Conservation (phyloP, 2,888 invertebrate species). For the Chaitophorus viminalis region DNA sequence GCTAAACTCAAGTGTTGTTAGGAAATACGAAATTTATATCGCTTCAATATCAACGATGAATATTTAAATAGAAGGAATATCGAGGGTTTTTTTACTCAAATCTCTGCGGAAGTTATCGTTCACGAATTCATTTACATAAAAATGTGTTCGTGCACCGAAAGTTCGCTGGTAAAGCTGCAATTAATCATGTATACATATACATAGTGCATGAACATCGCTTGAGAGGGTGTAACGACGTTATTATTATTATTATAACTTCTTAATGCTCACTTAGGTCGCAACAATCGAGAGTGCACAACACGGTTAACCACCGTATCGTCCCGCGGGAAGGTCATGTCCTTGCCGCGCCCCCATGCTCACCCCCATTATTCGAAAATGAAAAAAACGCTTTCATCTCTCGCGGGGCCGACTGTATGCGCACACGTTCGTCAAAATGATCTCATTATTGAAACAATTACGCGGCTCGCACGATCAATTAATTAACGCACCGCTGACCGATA, state of each 20-base stretch:
- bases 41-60: no score
- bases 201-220: background rate
- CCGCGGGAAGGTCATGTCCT: conserved; percentile 35
- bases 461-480: background rate
- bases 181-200: no score
- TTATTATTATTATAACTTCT: conserved; percentile 5
- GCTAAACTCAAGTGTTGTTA: background rate
- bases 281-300: conserved; percentile 22
- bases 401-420: background rate
- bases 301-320: background rate
- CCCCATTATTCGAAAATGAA: background rate
- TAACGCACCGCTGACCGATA: background rate
- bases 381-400: conserved; percentile 25
- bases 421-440: background rate
- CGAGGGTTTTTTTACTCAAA: background rate
- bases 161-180: background rate
- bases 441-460: background rate
- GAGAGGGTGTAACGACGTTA: conserved; percentile 4
- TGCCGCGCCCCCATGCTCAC: background rate
- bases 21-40: no score
- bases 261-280: conserved; percentile 2
- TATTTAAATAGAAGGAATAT: background rate
- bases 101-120: background rate
- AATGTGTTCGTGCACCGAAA: background rate
- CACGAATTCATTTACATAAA: conserved; percentile 1